Conservation (phyloP, 1,140 invertebrate genomes). For the Sipha flava region DNA sequence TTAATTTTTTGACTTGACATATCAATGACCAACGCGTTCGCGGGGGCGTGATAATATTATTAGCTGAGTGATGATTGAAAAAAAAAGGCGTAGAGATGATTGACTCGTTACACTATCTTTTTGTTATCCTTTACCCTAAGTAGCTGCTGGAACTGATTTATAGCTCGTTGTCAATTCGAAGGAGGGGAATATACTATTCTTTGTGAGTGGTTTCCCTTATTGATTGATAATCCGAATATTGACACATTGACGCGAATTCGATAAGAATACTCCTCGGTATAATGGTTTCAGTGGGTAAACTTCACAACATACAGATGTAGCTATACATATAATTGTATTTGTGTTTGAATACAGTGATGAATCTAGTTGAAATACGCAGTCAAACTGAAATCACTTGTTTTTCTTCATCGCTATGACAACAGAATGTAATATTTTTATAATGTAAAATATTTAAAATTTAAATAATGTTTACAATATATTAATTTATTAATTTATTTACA, state of each 20-base stretch:
- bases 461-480: no score
- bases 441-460: no score
- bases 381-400: no score
- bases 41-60: background rate
- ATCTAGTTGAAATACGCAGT: no score
- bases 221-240: constrained; percentile 30
- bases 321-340: background rate
- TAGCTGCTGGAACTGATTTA: constrained; percentile 21
- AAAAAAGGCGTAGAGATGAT: constrained; percentile 4
- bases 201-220: background rate
- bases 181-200: background rate
- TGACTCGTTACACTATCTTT: constrained; percentile 26
- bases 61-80: background rate
- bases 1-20: background rate
- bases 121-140: background rate
- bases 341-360: no score
- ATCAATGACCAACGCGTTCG: background rate
- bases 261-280: background rate
- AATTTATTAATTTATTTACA: no score
- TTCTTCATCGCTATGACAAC: no score
- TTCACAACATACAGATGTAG: background rate
- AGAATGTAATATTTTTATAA: no score
- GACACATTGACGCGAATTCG: constrained; percentile 26
- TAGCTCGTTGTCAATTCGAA: constrained; percentile 10
- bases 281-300: background rate